Evolutionary conservation across 1,140 invertebrate genomes (phyloP), one percentile per base, ranked within the genome.

Genomic region (Lasioglossum albipes): DNA sequence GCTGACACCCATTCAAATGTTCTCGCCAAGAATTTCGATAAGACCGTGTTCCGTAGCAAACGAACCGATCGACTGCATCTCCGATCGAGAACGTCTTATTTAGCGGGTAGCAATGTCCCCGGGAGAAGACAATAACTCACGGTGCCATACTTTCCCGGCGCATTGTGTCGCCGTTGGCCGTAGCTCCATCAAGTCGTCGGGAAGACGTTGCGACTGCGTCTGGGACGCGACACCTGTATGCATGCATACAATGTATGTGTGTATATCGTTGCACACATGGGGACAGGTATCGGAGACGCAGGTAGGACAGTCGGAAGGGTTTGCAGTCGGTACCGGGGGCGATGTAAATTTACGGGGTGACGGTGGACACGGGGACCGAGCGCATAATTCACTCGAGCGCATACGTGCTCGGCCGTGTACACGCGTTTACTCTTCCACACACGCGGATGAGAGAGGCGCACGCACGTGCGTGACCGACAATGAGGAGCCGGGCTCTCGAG

Each of bases 281-380:
- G 22, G 70, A 7, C 52, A 22, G 2, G 36, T 36, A 73, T 68
- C 66, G 69, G 77, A 65, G 68, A 57, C 31, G 20, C n/a, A 49
- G 22, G 57, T n/a, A 13, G 66, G 42, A 2, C 36, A 45, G 41
- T 67, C 66, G 41, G 45, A 45, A 42, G 41, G 66, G 66, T 68
- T 42, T 18, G 69, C 45, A 61, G 68, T 73, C 6, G 13, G 41
- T 70, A 76, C 18, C 36, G n/a, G 31, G 42, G 59, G 49, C 16
- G 77, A 74, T 65, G 73, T 31, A 84, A 84, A 87, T 86, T 87
- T 87, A 87, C 81, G 57, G 84, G 73, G 84, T 86, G 84, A 83
- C 81, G 81, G 69, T 81, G 66, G 85, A 87, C 84, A 86, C 61
- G 76, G 69, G 64, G 81, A 78, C 72, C 69, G 54, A 52, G 68